Base-by-base conservation (phyloP, 2,888 invertebrate species). In the Pammene aurita region DNA sequence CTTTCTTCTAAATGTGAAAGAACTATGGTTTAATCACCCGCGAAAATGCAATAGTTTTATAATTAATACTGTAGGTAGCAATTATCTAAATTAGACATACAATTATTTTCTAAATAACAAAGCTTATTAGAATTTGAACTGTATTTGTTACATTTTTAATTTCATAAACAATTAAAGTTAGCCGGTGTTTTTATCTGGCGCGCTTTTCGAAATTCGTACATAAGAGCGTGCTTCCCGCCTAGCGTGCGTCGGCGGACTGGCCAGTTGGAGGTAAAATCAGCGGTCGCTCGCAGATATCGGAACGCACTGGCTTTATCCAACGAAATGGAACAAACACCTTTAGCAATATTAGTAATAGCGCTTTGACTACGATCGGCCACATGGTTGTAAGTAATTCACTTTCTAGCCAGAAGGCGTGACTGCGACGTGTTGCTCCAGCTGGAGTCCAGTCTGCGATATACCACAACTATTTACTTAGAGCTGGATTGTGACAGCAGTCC, bases 271-370 rank as follows among this genome's bases (percentile, higher is more conserved):
- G 66, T 46, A 79, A 83, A 85, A 80, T 81, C 75, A 75, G 80
- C 77, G 80, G 82, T 81, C 81, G 80, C 77, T 82, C 26, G 26
- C 26, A 26, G 84, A 85, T 67, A 61, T 85, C 80, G 85, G 82
- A 86, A 84, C 84, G 85, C 82, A 86, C 89, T 84, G 84, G 88
- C 83, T 83, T 86, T 83, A 89, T 78, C 89, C 90, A 82, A 86
- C 89, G 81, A 75, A 88, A 84, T 88, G 74, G 78, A 86, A 82
- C 81, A 79, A 79, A 81, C 81, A 79, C 78, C 76, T 80, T 80
- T 77, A 80, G 74, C 71, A 69, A 80, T 74, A 76, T 71, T 74
- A 74, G 71, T 67, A 72, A 72, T 73, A 71, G 75, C 73, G 71
- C 73, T 75, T 76, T 84, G 65, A 82, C 79, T 80, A 73, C 66